A percentile compares a stretch with the other conserved stretches of the same genome.
These are phyloP conservation scores for Dynastes grantii DNA, from an alignment of 2,888 invertebrate genomes.

Conservation along the genomic window DNA sequence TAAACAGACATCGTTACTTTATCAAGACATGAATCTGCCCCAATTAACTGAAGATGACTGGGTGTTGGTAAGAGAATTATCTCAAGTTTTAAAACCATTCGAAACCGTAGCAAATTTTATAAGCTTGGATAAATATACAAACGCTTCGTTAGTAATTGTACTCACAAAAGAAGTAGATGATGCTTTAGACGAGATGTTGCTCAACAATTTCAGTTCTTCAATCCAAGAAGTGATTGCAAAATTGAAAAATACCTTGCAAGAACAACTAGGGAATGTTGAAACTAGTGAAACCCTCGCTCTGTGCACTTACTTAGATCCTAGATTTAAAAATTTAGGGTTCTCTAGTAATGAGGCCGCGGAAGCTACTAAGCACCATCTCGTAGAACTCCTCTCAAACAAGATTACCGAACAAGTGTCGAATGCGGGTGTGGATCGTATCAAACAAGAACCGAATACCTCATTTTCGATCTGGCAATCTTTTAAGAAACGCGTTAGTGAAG, in stretches of 20 bases:
- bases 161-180: conserved; percentile 44
- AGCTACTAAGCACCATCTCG: conserved; percentile 26
- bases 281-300: conserved; percentile 34
- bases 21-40: conserved; percentile 41
- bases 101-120: conserved; percentile 52
- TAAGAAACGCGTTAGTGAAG: conserved; percentile 41
- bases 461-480: conserved; percentile 46
- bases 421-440: background rate
- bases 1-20: conserved; percentile 17
- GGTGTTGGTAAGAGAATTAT: conserved; percentile 51
- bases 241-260: conserved; percentile 8
- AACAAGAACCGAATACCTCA: conserved; percentile 3
- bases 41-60: conserved; percentile 51
- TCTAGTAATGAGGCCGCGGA: conserved; percentile 19
- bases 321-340: conserved; percentile 49
- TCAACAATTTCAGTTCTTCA: background rate
- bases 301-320: conserved; percentile 49
- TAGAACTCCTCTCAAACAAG: conserved; percentile 16
- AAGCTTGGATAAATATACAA: conserved; percentile 50
- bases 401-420: conserved; percentile 6
- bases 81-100: conserved; percentile 52
- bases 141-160: conserved; percentile 37
- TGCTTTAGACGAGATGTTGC: conserved; percentile 25
- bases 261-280: conserved; percentile 44
- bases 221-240: background rate